phyloP scores from a whole-genome alignment of 2,888 invertebrate species.

The Halictus quadricinctus region DNA sequence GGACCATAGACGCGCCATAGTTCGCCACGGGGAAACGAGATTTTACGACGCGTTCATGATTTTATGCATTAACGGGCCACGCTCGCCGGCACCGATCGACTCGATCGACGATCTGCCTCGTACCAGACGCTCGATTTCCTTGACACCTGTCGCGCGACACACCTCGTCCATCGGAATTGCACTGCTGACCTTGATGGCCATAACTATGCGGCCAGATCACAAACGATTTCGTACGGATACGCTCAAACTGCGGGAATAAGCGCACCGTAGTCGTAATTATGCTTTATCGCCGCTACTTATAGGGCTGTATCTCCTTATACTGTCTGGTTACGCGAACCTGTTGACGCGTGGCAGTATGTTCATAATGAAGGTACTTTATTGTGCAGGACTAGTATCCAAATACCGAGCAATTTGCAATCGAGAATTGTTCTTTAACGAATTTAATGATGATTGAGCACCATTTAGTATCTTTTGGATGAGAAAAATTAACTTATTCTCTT shows the following conservation, averaged over 20 bases:
- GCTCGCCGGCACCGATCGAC: background rate
- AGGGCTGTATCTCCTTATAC: background rate
- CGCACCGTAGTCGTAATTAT: background rate
- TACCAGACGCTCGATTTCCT: slow-evolving; percentile 21
- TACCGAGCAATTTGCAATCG: too few relatives aligned
- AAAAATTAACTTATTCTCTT: too few relatives aligned
- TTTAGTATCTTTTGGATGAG: too few relatives aligned
- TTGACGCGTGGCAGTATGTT: too few relatives aligned
- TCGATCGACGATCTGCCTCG: background rate
- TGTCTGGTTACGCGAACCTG: too few relatives aligned
- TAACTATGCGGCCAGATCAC: background rate
- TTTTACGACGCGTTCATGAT: slow-evolving; percentile 17
- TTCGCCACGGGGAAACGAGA: slow-evolving; percentile 8
- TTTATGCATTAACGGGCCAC: background rate
- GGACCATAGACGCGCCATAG: slow-evolving; percentile 14
- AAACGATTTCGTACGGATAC: background rate
- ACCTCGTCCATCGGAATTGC: background rate
- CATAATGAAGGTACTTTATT: too few relatives aligned
- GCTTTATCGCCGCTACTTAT: background rate
- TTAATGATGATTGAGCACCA: too few relatives aligned
- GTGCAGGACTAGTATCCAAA: too few relatives aligned
- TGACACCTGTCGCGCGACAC: slow-evolving; percentile 20
- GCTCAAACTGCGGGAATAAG: background rate
- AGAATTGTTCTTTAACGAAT: too few relatives aligned
- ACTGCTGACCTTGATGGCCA: background rate